These are phyloP conservation scores for Galendromus occidentalis DNA, from an alignment of 1,140 invertebrate species.

Conservation along the genomic window DNA sequence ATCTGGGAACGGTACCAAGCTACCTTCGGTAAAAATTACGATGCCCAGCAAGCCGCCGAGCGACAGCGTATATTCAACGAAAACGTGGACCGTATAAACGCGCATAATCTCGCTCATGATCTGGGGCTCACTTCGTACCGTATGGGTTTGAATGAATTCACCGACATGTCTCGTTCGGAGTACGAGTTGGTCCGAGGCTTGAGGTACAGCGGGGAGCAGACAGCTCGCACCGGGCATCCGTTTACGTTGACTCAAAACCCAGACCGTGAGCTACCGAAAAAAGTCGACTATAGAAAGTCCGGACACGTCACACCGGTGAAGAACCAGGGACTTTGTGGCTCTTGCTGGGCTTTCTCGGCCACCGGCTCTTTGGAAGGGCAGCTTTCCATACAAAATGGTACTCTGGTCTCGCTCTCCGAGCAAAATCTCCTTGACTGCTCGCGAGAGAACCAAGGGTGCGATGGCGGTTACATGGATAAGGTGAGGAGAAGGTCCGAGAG, in stretches of 20 bases:
- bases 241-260: slow-evolving; percentile 46
- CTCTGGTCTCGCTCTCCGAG: slow-evolving; percentile 75
- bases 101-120: slow-evolving; percentile 16
- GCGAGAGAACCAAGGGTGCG: slow-evolving; percentile 77
- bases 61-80: slow-evolving; percentile 9
- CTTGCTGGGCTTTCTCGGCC: slow-evolving; percentile 79
- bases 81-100: background rate
- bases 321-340: slow-evolving; percentile 80
- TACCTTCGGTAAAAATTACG: slow-evolving; percentile 11
- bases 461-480: slow-evolving; percentile 81
- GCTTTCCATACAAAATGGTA: slow-evolving; percentile 61
- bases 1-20: background rate
- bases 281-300: slow-evolving; percentile 60
- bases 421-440: slow-evolving; percentile 96
- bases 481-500: too few relatives aligned
- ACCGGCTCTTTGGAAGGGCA: slow-evolving; percentile 90
- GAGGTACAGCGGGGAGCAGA: background rate
- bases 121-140: background rate
- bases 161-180: slow-evolving; percentile 15
- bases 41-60: background rate
- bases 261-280: slow-evolving; percentile 45
- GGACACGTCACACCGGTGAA: slow-evolving; percentile 71
- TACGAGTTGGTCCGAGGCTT: slow-evolving; percentile 21
- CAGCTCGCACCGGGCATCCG: slow-evolving; percentile 23
- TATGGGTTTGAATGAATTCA: background rate